A percentile compares a stretch with the other conserved stretches of the same genome.
phyloP scores from a whole-genome alignment of 2,113 vertebrate species.

The Sorex fumeus region DNA sequence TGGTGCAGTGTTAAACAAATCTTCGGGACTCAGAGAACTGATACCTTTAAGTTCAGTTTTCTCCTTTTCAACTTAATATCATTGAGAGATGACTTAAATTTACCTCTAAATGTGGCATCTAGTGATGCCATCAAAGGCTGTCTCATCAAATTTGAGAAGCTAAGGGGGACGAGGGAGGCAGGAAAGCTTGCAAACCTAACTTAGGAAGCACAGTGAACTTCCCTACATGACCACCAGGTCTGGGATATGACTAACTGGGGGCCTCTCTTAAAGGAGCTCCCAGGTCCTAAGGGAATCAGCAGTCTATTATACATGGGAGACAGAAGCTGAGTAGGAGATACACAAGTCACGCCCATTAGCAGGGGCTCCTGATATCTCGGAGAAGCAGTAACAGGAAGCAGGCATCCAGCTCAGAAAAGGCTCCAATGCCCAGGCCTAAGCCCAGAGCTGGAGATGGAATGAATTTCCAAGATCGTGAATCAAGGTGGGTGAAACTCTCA shows the following conservation, averaged over 20 bases:
- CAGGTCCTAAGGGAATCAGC: not conserved
- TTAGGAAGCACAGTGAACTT: not conserved
- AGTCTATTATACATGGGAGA: not conserved
- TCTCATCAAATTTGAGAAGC: not conserved
- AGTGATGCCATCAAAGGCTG: not conserved
- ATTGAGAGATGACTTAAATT: not conserved
- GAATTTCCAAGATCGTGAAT: not conserved
- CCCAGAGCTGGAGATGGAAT: not conserved
- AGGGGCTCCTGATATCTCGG: not conserved
- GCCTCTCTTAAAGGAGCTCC: not conserved
- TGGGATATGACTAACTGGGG: not conserved
- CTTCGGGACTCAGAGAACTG: not conserved
- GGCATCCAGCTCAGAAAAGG: not conserved
- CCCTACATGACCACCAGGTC: rapidly evolving
- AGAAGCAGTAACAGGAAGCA: not conserved
- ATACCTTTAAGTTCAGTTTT: not conserved
- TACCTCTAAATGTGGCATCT: not conserved
- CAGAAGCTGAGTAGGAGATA: too few relatives aligned
- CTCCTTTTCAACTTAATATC: not conserved
- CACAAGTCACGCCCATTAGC: too few relatives aligned
- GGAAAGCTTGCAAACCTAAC: not conserved
- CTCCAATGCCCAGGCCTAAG: slow-evolving; percentile 26
- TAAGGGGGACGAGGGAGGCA: not conserved
- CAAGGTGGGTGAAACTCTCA: not conserved
- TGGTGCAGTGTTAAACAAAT: not conserved